These are phyloP conservation scores for Coleophora flavipennella DNA, from an alignment of 2,888 invertebrate genomes.

Conservation along the genomic window DNA sequence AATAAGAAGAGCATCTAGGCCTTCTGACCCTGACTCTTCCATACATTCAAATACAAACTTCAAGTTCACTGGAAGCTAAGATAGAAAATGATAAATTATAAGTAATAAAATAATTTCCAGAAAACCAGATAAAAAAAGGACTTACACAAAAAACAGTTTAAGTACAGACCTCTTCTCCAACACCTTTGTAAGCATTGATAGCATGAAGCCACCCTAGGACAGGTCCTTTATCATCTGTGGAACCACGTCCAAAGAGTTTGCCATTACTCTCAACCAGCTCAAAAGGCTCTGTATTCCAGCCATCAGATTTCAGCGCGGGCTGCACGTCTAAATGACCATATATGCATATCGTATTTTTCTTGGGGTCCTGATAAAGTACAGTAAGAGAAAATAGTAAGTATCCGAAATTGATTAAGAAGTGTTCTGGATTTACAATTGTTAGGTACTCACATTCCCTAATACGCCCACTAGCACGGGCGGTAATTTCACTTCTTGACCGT, in stretches of 20 bases:
- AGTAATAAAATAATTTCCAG: background rate
- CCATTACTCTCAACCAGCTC: constrained; percentile 88
- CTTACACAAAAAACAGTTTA: background rate
- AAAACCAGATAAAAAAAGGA: background rate
- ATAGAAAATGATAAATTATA: constrained; percentile 5
- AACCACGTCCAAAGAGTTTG: constrained; percentile 92
- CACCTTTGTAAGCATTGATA: constrained; percentile 87
- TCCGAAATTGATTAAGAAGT: background rate
- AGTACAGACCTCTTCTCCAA: constrained; percentile 71
- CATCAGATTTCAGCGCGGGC: constrained; percentile 93
- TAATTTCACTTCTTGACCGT: constrained; percentile 80
- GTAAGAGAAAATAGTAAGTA: background rate
- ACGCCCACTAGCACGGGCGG: constrained; percentile 89
- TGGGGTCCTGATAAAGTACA: constrained; percentile 70
- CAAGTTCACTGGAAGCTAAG: constrained; percentile 79
- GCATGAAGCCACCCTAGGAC: constrained; percentile 97
- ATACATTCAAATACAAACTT: constrained; percentile 98
- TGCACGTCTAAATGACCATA: constrained; percentile 99
- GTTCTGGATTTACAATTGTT: background rate
- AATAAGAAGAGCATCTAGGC: constrained; percentile 88
- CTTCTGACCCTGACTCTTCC: constrained; percentile 98
- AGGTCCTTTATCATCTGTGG: constrained; percentile 95
- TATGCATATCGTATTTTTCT: constrained; percentile 93
- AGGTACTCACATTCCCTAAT: constrained; percentile 76
- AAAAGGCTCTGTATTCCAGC: constrained; percentile 97